Evolutionary conservation across 2,797 vertebrate genomes (phyloP).

Genomic region (Pipistrellus pipistrellus): DNA sequence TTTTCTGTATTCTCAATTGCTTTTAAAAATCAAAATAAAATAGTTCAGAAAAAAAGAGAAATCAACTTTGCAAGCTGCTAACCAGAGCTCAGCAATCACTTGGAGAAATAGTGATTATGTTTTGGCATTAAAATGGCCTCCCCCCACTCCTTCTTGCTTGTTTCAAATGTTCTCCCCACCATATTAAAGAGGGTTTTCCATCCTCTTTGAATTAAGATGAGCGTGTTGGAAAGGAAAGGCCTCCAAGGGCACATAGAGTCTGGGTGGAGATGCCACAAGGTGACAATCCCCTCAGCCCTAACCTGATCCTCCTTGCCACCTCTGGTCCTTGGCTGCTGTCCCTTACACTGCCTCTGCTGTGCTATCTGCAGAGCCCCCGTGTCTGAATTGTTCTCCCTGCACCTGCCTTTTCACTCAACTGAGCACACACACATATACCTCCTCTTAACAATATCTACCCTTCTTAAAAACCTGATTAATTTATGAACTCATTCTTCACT

Average conservation of each 20-base stretch:
- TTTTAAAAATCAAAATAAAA: neutral
- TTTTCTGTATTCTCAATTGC: slow-evolving; percentile 7
- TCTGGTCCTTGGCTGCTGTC: neutral
- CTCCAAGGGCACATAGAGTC: too few relatives aligned
- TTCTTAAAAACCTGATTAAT: too few relatives aligned
- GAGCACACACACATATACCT: neutral
- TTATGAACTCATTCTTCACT: neutral
- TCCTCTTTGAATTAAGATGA: neutral
- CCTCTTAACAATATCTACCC: neutral
- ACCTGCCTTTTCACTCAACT: neutral
- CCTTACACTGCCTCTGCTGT: fast-evolving
- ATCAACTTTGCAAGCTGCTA: neutral
- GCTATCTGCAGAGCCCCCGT: fast-evolving
- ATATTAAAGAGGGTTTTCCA: neutral
- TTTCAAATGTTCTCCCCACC: neutral
- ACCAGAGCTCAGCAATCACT: neutral
- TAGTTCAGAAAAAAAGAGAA: neutral
- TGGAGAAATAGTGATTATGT: neutral
- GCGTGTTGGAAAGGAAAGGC: neutral
- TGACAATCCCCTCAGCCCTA: fast-evolving
- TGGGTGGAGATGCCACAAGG: fast-evolving
- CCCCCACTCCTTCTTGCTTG: fast-evolving
- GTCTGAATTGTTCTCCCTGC: neutral
- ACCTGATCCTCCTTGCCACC: neutral
- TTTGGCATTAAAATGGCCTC: neutral